Conservation (phyloP, 2,888 invertebrate genomes). For the Xylota sylvarum region DNA sequence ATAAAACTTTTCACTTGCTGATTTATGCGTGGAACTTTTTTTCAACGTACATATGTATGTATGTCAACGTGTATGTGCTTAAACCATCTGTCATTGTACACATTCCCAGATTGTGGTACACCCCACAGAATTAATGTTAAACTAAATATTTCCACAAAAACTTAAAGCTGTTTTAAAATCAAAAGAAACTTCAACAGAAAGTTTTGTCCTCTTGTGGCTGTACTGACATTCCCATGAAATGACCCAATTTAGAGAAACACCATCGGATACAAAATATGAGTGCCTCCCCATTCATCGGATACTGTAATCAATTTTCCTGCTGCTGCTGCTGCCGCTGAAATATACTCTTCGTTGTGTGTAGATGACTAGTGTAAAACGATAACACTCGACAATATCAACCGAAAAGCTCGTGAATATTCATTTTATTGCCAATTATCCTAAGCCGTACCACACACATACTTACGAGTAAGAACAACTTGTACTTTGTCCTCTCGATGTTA, state of each 20-base stretch:
- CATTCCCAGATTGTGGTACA: neutral
- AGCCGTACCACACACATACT: constrained; percentile 17
- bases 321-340: too few species aligned
- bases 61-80: neutral
- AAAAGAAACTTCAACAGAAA: constrained; percentile 32
- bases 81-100: neutral
- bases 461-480: neutral
- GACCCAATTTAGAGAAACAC: constrained; percentile 45
- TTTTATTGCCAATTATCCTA: constrained; percentile 61
- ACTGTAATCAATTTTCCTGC: constrained; percentile 44
- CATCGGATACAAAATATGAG: constrained; percentile 4
- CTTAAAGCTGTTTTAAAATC: constrained; percentile 36
- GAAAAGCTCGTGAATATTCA: constrained; percentile 49
- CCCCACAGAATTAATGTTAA: constrained; percentile 1
- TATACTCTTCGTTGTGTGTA: neutral
- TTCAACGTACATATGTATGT: too few species aligned
- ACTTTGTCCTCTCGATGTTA: neutral
- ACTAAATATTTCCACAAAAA: constrained; percentile 34
- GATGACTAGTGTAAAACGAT: neutral
- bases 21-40: constrained; percentile 8
- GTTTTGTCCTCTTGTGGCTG: constrained; percentile 31
- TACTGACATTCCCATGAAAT: constrained; percentile 29
- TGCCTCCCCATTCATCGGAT: constrained; percentile 24
- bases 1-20: neutral
- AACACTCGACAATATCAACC: constrained; percentile 13